Conservation (phyloP, 2,113 vertebrate species). For the Solea solea region DNA sequence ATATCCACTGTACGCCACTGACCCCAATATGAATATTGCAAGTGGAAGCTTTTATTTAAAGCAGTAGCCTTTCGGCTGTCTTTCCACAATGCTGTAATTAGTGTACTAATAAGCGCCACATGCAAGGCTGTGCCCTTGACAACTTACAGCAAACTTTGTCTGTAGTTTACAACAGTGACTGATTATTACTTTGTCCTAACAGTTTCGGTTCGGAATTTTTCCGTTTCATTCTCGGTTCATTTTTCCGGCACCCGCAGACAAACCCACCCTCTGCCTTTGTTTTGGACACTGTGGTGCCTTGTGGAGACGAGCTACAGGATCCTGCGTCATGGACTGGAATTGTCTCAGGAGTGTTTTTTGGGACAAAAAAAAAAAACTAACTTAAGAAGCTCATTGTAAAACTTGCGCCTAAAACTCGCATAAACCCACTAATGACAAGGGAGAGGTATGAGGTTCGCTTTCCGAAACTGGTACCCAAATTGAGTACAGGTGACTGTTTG, state of each 20-base stretch:
- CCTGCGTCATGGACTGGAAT: constrained; percentile 56
- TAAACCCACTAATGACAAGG: too few species aligned
- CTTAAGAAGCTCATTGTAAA: not conserved
- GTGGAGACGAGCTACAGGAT: constrained; percentile 24
- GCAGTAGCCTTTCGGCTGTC: constrained; percentile 9
- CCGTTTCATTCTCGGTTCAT: too few species aligned
- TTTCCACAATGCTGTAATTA: constrained; percentile 8
- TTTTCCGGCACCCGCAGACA: too few species aligned
- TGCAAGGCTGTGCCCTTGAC: constrained; percentile 21
- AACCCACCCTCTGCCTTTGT: too few species aligned
- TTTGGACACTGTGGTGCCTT: constrained; percentile 37
- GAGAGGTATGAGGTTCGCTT: not conserved
- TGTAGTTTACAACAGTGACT: too few species aligned
- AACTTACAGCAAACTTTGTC: not conserved
- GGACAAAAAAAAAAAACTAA: constrained; percentile 47
- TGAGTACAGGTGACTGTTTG: constrained; percentile 29
- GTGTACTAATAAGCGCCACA: not conserved
- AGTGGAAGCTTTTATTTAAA: constrained; percentile 44
- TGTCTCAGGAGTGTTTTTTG: constrained; percentile 54
- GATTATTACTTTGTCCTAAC: too few species aligned
- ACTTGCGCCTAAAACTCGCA: not conserved
- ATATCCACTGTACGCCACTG: constrained; percentile 41
- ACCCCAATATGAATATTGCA: constrained; percentile 37
- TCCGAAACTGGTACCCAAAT: constrained; percentile 36
- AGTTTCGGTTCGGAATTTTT: too few species aligned